A percentile compares a stretch with the other conserved stretches of the same genome.
These are phyloP conservation scores for Indicator maculatus DNA, from an alignment of 2,113 vertebrate genomes.

Conservation along the genomic window DNA sequence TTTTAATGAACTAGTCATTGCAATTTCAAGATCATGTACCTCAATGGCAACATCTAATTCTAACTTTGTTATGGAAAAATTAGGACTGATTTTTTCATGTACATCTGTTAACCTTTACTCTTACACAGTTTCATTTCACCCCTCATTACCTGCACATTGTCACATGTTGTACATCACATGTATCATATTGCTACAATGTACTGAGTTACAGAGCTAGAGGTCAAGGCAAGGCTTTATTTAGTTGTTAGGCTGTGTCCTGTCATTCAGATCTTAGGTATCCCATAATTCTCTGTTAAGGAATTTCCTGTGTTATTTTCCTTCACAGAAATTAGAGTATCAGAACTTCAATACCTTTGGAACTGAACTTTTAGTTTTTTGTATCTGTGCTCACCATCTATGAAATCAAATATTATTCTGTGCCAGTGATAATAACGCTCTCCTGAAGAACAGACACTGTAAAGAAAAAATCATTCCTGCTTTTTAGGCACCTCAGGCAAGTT, in stretches of 20 bases:
- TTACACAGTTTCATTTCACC: neutral
- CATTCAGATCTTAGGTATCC: neutral
- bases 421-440: neutral
- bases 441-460: neutral
- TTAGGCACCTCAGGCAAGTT: neutral
- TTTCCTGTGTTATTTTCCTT: neutral
- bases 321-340: neutral
- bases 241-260: neutral
- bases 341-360: neutral
- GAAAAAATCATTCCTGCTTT: neutral
- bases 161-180: neutral
- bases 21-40: neutral
- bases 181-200: neutral
- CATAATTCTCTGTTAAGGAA: neutral
- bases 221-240: neutral
- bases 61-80: neutral
- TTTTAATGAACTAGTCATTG: neutral
- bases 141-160: neutral
- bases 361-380: slow-evolving; percentile 14
- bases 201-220: neutral
- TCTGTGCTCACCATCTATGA: neutral
- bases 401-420: neutral
- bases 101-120: neutral
- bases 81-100: neutral
- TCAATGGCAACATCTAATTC: neutral